These are phyloP conservation scores for Polia nebulosa DNA, from an alignment of 2,888 invertebrate genomes.

Conservation along the genomic window DNA sequence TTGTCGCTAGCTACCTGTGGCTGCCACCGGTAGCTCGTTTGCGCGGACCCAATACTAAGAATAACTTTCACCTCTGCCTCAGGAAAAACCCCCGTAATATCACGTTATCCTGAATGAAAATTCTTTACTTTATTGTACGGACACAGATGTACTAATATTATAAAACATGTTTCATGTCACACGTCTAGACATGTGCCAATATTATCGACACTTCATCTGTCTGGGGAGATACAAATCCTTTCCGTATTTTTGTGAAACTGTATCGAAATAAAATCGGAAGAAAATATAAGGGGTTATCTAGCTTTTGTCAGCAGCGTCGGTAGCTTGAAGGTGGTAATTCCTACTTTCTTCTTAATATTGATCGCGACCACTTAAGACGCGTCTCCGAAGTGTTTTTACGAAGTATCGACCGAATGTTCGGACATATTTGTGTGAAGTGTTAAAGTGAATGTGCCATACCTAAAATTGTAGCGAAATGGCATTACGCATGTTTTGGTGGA, in stretches of 20 bases:
- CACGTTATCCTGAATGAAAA: not conserved
- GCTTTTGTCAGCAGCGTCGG: not conserved
- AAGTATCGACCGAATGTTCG: too few species aligned
- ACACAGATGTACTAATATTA: conserved; percentile 5
- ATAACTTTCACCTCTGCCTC: not conserved
- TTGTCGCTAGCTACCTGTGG: too few species aligned
- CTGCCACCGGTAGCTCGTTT: too few species aligned
- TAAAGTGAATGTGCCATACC: too few species aligned
- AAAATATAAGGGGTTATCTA: not conserved
- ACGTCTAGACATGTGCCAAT: conserved; percentile 6
- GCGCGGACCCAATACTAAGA: too few species aligned
- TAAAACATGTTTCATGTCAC: conserved; percentile 7
- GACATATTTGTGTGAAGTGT: too few species aligned
- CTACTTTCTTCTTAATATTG: not conserved
- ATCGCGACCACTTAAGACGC: too few species aligned
- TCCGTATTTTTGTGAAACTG: not conserved
- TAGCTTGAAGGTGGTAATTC: not conserved
- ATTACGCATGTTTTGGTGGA: too few species aligned
- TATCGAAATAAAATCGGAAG: conserved; percentile 1
- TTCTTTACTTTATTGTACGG: not conserved
- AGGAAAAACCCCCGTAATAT: not conserved
- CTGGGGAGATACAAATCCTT: not conserved
- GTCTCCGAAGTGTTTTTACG: too few species aligned
- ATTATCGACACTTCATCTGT: not conserved
- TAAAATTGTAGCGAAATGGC: too few species aligned